Conservation (phyloP, 2,113 vertebrate genomes). For the Fregata magnificens region DNA sequence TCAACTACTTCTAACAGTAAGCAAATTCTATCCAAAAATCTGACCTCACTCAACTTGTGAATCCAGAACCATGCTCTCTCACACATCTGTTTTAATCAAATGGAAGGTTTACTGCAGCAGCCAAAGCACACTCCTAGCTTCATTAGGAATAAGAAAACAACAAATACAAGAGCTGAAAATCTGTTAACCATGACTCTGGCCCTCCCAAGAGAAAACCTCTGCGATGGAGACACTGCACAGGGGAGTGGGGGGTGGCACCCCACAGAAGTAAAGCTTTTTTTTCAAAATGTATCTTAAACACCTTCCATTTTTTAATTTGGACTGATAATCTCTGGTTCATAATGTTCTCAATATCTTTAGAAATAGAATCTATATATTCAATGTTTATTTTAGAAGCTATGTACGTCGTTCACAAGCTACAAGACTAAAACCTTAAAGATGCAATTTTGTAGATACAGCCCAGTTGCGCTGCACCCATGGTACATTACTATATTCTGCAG, state of each 20-base stretch:
- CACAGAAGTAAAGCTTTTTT: neutral
- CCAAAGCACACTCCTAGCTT: neutral
- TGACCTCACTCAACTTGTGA: neutral
- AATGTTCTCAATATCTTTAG: neutral
- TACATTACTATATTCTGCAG: neutral
- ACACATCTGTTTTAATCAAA: neutral
- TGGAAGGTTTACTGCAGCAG: neutral
- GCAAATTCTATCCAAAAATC: neutral
- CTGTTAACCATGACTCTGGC: neutral
- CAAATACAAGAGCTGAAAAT: neutral
- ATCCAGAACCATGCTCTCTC: neutral
- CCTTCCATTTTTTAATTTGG: neutral
- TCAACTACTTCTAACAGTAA: neutral
- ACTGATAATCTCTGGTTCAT: neutral
- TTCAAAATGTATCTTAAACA: neutral
- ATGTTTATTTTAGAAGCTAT: neutral
- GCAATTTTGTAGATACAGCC: neutral
- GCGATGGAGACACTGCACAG: neutral
- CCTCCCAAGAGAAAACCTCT: neutral
- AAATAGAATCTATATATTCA: neutral
- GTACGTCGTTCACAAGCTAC: neutral
- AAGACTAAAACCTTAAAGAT: neutral
- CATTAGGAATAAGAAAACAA: neutral
- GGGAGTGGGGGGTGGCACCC: neutral
- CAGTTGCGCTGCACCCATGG: fast-evolving